Base-by-base conservation (phyloP, 64 coral and sea anemone species). In the Actinia equina region DNA sequence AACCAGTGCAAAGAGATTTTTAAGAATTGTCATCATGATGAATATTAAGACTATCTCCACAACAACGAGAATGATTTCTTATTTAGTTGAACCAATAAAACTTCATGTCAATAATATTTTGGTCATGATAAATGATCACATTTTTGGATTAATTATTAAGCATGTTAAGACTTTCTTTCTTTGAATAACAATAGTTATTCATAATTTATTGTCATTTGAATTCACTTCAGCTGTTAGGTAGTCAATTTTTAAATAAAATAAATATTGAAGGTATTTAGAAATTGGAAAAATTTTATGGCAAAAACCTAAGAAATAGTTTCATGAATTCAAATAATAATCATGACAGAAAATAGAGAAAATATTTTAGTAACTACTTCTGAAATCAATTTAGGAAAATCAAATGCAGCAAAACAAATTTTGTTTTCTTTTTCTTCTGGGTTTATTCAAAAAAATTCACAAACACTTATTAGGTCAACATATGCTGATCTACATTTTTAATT, bases 51-150 rank as follows among this genome's bases (percentile, higher is more conserved):
- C 9, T 41, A 74, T 74, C 13, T 74, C 69, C 69, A 74, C 69
- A 74, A 74, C 69, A 74, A 41, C 69, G 9, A 74, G 69, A 41
- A 8, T 42, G 5, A 42, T 41, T 74, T 41, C 41, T 41, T 10
- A 74, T 74, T 74, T 30, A 41, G 69, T 74, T 74, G 14, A 74
- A 74, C 69, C 69, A 74, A 74, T 74, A 74, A 74, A 74, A 74
- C 10, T 41, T 9, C 26, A 74, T 74, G 69, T 74, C 69, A 74
- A 41, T 27, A 37, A 37, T 37, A 37, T 37, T 37, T 10, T 14
- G 12, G 9, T 13, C 25, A 11, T 30, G 11, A 74, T 27, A 74
- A 74, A 26, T 30, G 13, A 26, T 41, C 69, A 74, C 15, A 7
- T 74, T 74, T 27, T 37, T 9, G 26, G 69, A 74, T 74, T 74